These are phyloP conservation scores for Pelobates cultripes DNA, from an alignment of 2,797 vertebrate genomes.

Conservation along the genomic window DNA sequence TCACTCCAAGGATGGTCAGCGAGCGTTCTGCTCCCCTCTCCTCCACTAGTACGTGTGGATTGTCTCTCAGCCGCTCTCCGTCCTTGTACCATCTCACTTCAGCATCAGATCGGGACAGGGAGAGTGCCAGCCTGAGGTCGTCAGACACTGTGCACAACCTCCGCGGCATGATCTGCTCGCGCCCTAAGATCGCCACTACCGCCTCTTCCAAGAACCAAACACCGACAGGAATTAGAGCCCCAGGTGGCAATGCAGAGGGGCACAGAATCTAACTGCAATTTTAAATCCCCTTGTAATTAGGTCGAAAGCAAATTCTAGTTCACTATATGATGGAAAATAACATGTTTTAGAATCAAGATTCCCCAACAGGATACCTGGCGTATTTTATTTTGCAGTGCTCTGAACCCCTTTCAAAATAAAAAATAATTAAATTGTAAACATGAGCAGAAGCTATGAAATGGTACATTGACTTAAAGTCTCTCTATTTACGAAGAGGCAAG, in stretches of 20 bases:
- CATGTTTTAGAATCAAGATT: not conserved
- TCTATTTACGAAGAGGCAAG: not conserved
- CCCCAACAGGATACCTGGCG: not conserved
- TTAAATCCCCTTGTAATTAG: conserved; percentile 32
- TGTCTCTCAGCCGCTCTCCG: conserved; percentile 79
- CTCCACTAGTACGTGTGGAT: conserved; percentile 79
- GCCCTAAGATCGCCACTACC: conserved; percentile 79
- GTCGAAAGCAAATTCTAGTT: conserved; percentile 22
- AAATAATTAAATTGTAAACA: not conserved
- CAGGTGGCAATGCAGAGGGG: conserved; percentile 29
- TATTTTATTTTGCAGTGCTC: too few relatives aligned
- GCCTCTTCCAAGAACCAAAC: conserved; percentile 74
- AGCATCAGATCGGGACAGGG: conserved; percentile 81
- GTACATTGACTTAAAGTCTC: too few relatives aligned
- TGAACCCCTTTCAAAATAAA: not conserved
- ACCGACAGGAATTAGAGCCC: conserved; percentile 46
- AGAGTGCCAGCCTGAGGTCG: conserved; percentile 88
- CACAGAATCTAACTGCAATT: conserved; percentile 39
- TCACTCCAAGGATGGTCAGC: conserved; percentile 81
- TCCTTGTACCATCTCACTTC: conserved; percentile 93
- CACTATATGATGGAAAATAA: not conserved
- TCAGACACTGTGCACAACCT: conserved; percentile 77
- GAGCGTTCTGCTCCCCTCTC: conserved; percentile 82
- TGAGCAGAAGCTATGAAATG: too few relatives aligned
- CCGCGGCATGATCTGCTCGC: conserved; percentile 70